Base-by-base conservation (phyloP, 2,113 vertebrate species). In the Oncorhynchus clarkii region DNA sequence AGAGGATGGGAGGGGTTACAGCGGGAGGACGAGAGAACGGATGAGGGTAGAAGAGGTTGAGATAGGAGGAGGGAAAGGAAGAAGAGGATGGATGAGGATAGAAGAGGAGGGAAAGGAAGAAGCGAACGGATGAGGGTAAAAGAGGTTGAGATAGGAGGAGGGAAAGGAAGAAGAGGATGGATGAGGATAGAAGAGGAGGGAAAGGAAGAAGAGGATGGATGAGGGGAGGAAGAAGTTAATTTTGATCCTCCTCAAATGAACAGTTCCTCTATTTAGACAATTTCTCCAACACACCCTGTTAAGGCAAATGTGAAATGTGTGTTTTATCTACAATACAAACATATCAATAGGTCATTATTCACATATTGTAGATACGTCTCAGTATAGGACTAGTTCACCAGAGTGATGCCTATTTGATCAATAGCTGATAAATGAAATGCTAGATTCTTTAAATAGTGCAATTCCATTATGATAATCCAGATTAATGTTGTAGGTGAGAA, bases 301-400 rank as follows among this genome's bases (percentile, higher is more conserved):
- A 92, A 90, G 88, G 89, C 89, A 89, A 85, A 88, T 0, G 85
- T 88, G 87, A 88, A 85, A 67, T 84, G 57, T 72, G 83, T 75
- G 1, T 20, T 34, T 5, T 20, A 18, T 14, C 26, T 29, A 67
- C 16, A 26, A 13, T 18, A 6, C 2, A 22, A 6, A 29, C 65
- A 5, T 68, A 3, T 8, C 31, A 29, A 34, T 18, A 68, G 67
- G 16, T 16, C 2, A 20, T 29, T 39, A 16, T 18, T 31, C 27
- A 27, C 16, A 67, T 27, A 24, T 5, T 18, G 12, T 29, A 22
- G 12, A 27, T 26, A 14, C 1, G 2, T 5, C 65, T 5, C n/a
- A 29, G 54, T 57, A 57, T 57, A 16, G 27, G 65, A 16, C 26
- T 5, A 29, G 24, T 31, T 13, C 4, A 20, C 16, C 14, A n/a